Base-by-base conservation (phyloP, 2,113 vertebrate species). In the Daboia siamensis region DNA sequence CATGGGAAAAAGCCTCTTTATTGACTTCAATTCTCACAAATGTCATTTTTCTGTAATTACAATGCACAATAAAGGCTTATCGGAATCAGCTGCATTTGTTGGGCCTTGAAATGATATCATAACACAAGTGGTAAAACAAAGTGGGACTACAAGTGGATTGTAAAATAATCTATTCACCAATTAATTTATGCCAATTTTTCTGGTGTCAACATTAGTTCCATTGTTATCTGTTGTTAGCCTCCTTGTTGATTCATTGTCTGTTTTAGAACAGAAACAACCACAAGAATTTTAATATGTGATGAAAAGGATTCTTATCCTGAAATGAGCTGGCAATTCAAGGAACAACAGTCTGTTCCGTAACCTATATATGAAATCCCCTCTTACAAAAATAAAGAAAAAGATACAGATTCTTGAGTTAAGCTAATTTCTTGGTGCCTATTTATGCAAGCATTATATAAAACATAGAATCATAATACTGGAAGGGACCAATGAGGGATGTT, bases 101-200 rank as follows among this genome's bases (percentile, higher is more conserved):
- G 95, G 95, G 92, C 91, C 95, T 96, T 90, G 89, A 90, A 97
- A 97, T 98, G 97, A 97, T 97, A 96, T 98, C 97, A 98, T 93
- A 96, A 96, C 95, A 95, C 93, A 95, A 96, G 94, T 90, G 94
- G 93, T 94, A 94, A 61, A 95, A 95, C 89, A 85, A 92, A 95
- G 88, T 9, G 48, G 88, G 94, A 88, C 92, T 95, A 93, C 92
- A 95, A 84, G 93, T 54, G 0, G 93, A 69, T 90, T 93, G 90
- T 88, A 96, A 95, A 96, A 95, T 96, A 95, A 96, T 95, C 95
- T 57, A 89, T 95, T 96, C 94, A 91, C 95, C 95, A 95, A 96
- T 95, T 95, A 92, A 89, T 94, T 0, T 0, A 48, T 59, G 61
- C 48, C 93, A 89, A 51, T 87, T 92, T 80, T 91, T 61, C 87